Conservation (phyloP, 2,888 invertebrate genomes). For the Dione vanillae region DNA sequence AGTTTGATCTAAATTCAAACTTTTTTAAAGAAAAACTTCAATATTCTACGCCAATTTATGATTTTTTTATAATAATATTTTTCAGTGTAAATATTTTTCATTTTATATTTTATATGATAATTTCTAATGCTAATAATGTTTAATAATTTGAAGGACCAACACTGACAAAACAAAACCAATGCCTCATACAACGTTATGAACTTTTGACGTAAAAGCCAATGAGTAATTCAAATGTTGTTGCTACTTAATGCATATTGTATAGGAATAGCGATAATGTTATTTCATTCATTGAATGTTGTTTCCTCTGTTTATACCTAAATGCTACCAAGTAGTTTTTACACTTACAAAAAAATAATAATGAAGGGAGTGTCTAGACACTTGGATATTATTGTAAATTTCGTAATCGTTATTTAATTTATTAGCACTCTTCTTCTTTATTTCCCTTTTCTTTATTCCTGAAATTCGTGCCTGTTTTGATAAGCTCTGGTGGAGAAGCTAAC, state of each 20-base stretch:
- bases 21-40: not conserved
- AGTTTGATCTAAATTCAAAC: not conserved
- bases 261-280: slow-evolving; percentile 1
- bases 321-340: too few species aligned
- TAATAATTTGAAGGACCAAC: not conserved
- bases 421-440: too few species aligned
- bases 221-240: slow-evolving; percentile 26
- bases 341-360: too few species aligned
- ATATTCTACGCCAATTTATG: not conserved
- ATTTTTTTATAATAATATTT: not conserved
- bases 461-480: too few species aligned
- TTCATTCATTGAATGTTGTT: slow-evolving; percentile 12
- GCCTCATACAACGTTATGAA: slow-evolving; percentile 24
- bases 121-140: not conserved
- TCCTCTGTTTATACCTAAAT: not conserved
- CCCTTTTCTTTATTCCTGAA: too few species aligned
- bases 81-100: not conserved
- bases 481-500: too few species aligned
- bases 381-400: too few species aligned
- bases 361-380: too few species aligned
- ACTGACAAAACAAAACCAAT: slow-evolving; percentile 13
- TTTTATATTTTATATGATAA: not conserved
- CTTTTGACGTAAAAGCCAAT: slow-evolving; percentile 25
- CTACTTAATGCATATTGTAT: not conserved
- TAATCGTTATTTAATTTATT: too few species aligned